Base-by-base conservation (phyloP, 1,140 invertebrate genomes). In the Nylanderia fulva region DNA sequence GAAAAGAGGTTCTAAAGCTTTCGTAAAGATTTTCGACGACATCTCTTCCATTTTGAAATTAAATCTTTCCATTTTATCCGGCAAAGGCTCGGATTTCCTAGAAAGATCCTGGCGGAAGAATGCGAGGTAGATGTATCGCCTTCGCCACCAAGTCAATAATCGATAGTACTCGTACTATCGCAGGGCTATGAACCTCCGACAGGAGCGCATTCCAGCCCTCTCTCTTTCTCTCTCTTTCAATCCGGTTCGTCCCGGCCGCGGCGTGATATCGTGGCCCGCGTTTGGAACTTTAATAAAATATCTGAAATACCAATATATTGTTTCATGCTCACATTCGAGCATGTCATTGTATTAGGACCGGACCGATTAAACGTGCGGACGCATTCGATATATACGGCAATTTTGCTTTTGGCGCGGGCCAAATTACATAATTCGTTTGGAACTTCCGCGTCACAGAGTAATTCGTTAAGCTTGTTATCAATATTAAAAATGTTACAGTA, bases 221-320 rank as follows among this genome's bases (percentile, higher is more conserved):
- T 85, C 77, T 66, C 63, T n/a, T n/a, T n/a, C n/a, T n/a, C 75
- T 56, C 58, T 64, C 52, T 54, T 64, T 64, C 85, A 13, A 29
- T 63, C 77, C 82, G 66, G 86, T 79, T 85, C 77, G 71, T 84
- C n/a, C n/a, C 9, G 72, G 36, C 66, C 45, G 48, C 61, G 58
- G 54, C 91, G 74, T 85, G 88, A 88, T 48, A 48, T 80, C 88
- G 79, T 83, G 85, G 86, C 88, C 91, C 90, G 45, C 45, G 84
- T 91, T 86, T 79, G 89, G 90, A 93, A 94, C 90, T 93, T 93
- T 93, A 93, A 94, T 94, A 94, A 93, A 94, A 94, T 94, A 93
- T 94, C 90, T 92, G 91, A 93, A 93, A 94, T 94, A 92, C 92
- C 93, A 91, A 93, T 93, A 48, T 48, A 93, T 93, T 93, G 92